Evolutionary conservation across 2,113 vertebrate genomes (phyloP).

Genomic region (Nestor notabilis): DNA sequence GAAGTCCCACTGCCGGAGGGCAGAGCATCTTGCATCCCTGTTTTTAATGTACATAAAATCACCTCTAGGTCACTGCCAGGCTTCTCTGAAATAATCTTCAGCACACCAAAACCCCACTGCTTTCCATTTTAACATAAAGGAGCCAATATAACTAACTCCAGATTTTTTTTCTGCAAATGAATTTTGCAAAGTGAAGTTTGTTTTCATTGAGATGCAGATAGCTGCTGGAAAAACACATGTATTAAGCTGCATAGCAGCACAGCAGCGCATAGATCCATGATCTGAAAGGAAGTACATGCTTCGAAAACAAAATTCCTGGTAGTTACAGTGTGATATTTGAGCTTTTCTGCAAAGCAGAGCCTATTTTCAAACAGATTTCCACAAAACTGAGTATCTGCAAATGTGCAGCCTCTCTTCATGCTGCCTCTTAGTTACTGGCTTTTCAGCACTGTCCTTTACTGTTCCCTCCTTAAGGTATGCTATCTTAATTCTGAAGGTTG

Average conservation of each 20-base stretch:
- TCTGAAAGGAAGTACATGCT: background rate
- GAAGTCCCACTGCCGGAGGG: conserved; percentile 13
- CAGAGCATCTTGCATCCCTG: rapidly evolving
- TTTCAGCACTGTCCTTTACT: background rate
- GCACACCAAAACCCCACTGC: background rate
- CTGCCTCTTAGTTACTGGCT: background rate
- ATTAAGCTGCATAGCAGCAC: background rate
- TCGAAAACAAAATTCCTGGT: background rate
- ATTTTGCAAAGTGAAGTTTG: background rate
- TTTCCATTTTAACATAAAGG: background rate
- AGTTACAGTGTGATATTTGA: background rate
- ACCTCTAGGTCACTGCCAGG: background rate
- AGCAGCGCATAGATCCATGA: background rate
- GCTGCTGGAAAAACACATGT: background rate
- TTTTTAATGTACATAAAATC: background rate
- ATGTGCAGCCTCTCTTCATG: background rate
- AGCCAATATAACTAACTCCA: background rate
- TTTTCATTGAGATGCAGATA: background rate
- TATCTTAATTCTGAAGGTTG: background rate
- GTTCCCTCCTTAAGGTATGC: background rate
- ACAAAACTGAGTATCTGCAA: background rate
- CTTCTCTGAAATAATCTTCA: background rate
- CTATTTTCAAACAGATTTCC: background rate
- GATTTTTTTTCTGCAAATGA: background rate
- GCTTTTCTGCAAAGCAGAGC: background rate